Conservation (phyloP, 2,113 vertebrate species). For the Gnathochromis pfefferi region DNA sequence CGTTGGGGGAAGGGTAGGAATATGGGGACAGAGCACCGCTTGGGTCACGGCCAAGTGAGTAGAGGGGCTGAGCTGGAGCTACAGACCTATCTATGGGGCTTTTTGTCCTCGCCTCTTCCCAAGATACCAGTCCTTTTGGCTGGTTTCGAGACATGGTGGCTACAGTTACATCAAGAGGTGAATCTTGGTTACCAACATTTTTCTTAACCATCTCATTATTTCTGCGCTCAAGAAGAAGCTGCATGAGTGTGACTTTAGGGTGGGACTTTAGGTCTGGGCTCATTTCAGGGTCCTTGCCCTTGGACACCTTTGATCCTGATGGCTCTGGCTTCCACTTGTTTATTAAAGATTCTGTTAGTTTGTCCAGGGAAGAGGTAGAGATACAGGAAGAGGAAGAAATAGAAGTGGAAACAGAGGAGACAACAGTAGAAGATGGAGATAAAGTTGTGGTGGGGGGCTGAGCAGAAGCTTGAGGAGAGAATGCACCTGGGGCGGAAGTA, state of each 20-base stretch:
- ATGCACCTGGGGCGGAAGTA: conserved; percentile 27
- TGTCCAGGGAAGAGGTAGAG: conserved; percentile 81
- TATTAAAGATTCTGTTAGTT: conserved; percentile 87
- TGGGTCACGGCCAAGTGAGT: conserved; percentile 66
- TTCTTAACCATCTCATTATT: conserved; percentile 80
- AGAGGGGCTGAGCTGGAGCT: conserved; percentile 51
- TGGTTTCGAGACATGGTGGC: conserved; percentile 70
- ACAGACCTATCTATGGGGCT: conserved; percentile 76
- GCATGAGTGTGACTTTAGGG: conserved; percentile 92
- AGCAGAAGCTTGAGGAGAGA: conserved; percentile 62
- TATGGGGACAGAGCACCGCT: conserved; percentile 66
- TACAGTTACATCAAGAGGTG: conserved; percentile 73
- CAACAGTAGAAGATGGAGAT: conserved; percentile 60
- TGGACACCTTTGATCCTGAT: conserved; percentile 68
- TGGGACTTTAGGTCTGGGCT: conserved; percentile 81
- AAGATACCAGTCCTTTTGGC: conserved; percentile 73
- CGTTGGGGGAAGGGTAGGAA: conserved; percentile 62
- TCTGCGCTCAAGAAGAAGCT: conserved; percentile 89
- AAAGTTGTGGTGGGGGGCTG: conserved; percentile 26
- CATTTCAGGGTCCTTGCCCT: conserved; percentile 77
- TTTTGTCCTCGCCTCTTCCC: conserved; percentile 59
- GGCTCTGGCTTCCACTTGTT: conserved; percentile 91
- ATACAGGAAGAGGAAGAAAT: conserved; percentile 49
- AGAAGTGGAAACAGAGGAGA: conserved; percentile 28
- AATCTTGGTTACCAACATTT: conserved; percentile 70